Evolutionary conservation across 1,140 invertebrate species (phyloP).

Genomic region (Ditylenchus dipsaci): DNA sequence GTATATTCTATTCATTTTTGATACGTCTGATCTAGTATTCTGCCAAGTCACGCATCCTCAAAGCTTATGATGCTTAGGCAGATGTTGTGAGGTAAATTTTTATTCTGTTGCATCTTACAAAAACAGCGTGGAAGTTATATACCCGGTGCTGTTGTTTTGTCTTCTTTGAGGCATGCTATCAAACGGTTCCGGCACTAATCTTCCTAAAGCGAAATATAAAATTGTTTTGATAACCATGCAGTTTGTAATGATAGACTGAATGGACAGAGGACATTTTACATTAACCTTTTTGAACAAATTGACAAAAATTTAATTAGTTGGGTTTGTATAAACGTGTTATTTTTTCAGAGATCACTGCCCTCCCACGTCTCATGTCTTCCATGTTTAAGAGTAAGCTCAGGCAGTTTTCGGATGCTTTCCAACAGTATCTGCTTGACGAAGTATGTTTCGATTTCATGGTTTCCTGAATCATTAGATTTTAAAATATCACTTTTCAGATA

Average conservation of each 20-base stretch:
- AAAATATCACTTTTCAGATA: slow-evolving; percentile 4
- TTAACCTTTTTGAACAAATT: not conserved
- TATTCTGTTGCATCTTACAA: too few species aligned
- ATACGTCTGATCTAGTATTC: too few species aligned
- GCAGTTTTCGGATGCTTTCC: slow-evolving; percentile 5
- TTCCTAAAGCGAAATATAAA: not conserved
- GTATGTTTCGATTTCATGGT: not conserved
- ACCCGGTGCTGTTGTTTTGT: not conserved
- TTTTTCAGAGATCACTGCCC: too few species aligned
- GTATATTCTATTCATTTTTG: too few species aligned
- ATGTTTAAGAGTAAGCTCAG: not conserved
- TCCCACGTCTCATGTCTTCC: too few species aligned
- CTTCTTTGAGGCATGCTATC: not conserved
- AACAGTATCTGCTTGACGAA: not conserved
- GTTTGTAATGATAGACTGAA: not conserved
- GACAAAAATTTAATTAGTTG: not conserved
- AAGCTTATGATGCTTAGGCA: too few species aligned
- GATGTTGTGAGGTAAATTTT: too few species aligned
- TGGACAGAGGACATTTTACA: slow-evolving; percentile 7
- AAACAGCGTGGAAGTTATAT: not conserved
- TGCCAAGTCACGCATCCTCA: too few species aligned
- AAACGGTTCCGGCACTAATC: not conserved
- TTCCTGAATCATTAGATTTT: not conserved
- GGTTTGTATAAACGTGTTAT: too few species aligned
- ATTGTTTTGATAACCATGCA: not conserved